Conservation (phyloP, 2,797 vertebrate species). For the Phrynocephalus forsythii region DNA sequence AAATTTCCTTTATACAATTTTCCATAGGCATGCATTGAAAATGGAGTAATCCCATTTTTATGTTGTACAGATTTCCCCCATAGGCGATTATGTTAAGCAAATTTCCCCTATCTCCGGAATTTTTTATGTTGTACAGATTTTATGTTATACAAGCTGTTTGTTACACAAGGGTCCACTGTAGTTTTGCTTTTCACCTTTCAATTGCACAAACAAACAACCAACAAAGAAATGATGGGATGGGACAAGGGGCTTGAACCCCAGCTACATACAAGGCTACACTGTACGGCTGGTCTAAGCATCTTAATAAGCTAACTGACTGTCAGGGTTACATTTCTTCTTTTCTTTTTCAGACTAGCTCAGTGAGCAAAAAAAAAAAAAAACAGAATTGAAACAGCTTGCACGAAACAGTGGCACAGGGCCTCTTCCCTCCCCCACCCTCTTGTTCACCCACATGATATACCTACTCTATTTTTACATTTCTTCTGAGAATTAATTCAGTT, state of each 20-base stretch:
- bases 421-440: not conserved
- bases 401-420: not conserved
- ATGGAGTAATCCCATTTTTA: too few species aligned
- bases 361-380: not conserved
- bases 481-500: not conserved
- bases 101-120: too few species aligned
- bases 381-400: not conserved
- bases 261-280: too few species aligned
- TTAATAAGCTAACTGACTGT: not conserved
- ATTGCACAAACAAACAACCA: not conserved
- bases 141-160: too few species aligned
- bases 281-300: too few species aligned
- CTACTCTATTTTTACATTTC: not conserved
- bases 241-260: not conserved
- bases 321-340: not conserved
- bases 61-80: too few species aligned
- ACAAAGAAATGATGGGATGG: not conserved
- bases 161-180: too few species aligned
- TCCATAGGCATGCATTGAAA: too few species aligned
- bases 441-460: not conserved
- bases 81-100: too few species aligned
- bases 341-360: not conserved
- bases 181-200: too few species aligned
- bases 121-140: too few species aligned
- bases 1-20: too few species aligned